Conservation (phyloP, 2,797 vertebrate genomes). For the Chromobotia macracanthus region DNA sequence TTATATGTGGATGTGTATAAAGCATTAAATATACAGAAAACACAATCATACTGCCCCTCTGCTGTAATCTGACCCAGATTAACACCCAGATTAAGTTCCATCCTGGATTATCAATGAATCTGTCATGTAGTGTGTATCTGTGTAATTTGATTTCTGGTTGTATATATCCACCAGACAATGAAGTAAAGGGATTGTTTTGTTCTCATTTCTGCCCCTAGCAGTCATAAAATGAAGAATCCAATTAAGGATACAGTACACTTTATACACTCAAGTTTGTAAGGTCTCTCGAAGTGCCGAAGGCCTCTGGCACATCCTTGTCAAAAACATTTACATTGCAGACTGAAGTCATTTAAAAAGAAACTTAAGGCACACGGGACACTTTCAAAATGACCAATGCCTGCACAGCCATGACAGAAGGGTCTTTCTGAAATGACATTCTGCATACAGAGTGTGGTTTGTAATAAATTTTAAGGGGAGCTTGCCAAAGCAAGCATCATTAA, state of each 20-base stretch:
- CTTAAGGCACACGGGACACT: too few species aligned
- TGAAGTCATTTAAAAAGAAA: not conserved
- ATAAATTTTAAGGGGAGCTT: too few species aligned
- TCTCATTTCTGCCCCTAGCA: not conserved
- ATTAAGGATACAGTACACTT: not conserved
- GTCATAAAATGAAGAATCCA: slow-evolving; percentile 15
- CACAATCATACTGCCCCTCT: not conserved
- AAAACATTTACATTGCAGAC: not conserved
- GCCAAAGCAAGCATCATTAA: too few species aligned
- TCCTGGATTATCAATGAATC: slow-evolving; percentile 1
- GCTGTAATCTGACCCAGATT: slow-evolving; percentile 12
- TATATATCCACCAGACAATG: not conserved
- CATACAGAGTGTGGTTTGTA: too few species aligned
- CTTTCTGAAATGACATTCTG: too few species aligned
- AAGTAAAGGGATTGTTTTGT: slow-evolving; percentile 10
- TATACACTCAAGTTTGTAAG: not conserved
- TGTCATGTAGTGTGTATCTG: not conserved
- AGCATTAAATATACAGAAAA: too few species aligned
- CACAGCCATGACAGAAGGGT: too few species aligned
- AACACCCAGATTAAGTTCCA: slow-evolving; percentile 1
- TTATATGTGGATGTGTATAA: not conserved
- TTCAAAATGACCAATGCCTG: too few species aligned
- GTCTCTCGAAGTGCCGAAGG: not conserved
- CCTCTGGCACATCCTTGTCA: not conserved
- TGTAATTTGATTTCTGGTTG: slow-evolving; percentile 10